These are phyloP conservation scores for Gymnoscopelus braueri DNA, from an alignment of 2,797 vertebrate genomes.

Conservation along the genomic window DNA sequence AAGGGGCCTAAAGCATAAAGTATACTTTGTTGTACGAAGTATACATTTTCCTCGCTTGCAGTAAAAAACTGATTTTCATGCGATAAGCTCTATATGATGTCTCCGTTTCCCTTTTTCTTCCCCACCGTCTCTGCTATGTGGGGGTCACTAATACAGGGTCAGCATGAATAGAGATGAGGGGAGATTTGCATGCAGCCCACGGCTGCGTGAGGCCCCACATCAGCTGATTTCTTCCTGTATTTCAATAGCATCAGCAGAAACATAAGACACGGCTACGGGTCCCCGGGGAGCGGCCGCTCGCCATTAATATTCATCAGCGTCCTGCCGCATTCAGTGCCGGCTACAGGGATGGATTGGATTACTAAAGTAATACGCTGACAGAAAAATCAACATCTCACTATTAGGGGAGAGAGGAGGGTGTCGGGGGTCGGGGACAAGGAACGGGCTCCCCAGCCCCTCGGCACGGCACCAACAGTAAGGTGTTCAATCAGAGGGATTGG, in stretches of 20 bases:
- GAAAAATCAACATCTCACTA: constrained; percentile 57
- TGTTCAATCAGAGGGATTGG: constrained; percentile 29
- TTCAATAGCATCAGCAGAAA: constrained; percentile 81
- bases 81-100: no score
- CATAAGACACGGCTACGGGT: constrained; percentile 58
- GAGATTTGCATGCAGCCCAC: constrained; percentile 68
- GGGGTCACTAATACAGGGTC: constrained; percentile 55
- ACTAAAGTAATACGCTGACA: constrained; percentile 55
- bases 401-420: constrained; percentile 12
- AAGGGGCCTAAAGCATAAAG: constrained; percentile 10
- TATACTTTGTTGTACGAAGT: no score
- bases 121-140: constrained; percentile 9
- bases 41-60: no score
- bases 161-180: constrained; percentile 63
- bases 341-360: constrained; percentile 50
- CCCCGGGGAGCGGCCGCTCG: constrained; percentile 59
- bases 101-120: neutral
- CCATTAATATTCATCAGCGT: constrained; percentile 73
- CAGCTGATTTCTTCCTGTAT: constrained; percentile 69
- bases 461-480: constrained; percentile 10
- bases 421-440: constrained; percentile 24
- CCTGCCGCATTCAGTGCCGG: constrained; percentile 49
- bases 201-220: constrained; percentile 55
- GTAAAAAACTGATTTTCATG: no score
- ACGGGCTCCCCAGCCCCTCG: constrained; percentile 1